A percentile compares a stretch with the other conserved stretches of the same genome.
phyloP scores from a whole-genome alignment of 2,888 invertebrate genomes.

The Ferdinandea cuprea region DNA sequence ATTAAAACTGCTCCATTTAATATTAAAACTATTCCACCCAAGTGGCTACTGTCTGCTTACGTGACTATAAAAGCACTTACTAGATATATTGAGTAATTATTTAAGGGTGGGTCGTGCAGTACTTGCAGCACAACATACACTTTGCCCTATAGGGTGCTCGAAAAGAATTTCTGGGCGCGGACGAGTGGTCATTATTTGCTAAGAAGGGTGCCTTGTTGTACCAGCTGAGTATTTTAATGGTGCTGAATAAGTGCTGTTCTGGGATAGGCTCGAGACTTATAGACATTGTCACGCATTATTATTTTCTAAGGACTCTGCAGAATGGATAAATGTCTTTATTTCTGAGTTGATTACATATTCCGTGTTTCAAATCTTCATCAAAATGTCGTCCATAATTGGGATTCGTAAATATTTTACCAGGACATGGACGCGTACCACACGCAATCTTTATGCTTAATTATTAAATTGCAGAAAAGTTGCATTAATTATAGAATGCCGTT shows the following conservation, averaged over 20 bases:
- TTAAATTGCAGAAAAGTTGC: conserved; percentile 4
- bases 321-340: neutral
- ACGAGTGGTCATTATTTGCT: conserved; percentile 8
- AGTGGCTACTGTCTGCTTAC: conserved; percentile 1
- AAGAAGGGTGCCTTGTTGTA: neutral
- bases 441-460: conserved; percentile 20
- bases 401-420: conserved; percentile 13
- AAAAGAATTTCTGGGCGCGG: conserved; percentile 24
- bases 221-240: neutral
- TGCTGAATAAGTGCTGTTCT: neutral
- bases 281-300: conserved; percentile 9
- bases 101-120: conserved; percentile 10
- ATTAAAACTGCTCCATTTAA: conserved; percentile 3
- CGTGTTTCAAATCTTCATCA: neutral
- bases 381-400: conserved; percentile 6
- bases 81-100: conserved; percentile 15
- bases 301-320: neutral
- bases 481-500: neutral
- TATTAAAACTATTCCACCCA: neutral
- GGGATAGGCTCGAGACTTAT: conserved; percentile 2
- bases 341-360: neutral
- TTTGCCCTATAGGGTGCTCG: neutral
- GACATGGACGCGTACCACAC: conserved; percentile 8
- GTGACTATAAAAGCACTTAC: conserved; percentile 14
- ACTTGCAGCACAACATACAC: neutral